These are phyloP conservation scores for Tichodroma muraria DNA, from an alignment of 2,113 vertebrate species.

Conservation along the genomic window DNA sequence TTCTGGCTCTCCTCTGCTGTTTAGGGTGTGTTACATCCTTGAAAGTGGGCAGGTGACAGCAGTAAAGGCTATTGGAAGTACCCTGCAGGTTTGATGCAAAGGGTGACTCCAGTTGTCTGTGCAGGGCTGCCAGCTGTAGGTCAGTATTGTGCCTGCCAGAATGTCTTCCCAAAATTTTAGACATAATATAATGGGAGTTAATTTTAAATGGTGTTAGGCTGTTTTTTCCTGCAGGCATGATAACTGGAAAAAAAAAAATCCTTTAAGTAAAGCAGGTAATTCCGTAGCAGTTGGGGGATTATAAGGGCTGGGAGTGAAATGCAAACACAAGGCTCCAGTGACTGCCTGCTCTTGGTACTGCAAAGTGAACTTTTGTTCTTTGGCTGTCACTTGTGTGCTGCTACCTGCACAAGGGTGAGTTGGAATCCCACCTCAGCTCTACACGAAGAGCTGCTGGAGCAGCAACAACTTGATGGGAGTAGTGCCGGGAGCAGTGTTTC, in stretches of 20 bases:
- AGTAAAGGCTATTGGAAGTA: not conserved
- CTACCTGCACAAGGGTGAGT: not conserved
- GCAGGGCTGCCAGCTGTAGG: not conserved
- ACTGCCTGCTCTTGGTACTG: not conserved
- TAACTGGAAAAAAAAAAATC: not conserved
- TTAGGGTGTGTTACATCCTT: fast-evolving
- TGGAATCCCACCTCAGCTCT: not conserved
- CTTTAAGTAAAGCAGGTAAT: not conserved
- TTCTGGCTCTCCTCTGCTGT: not conserved
- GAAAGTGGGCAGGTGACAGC: not conserved
- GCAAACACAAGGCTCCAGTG: fast-evolving
- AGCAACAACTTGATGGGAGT: not conserved
- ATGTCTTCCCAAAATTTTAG: not conserved
- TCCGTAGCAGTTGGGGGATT: not conserved
- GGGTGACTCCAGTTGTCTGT: not conserved
- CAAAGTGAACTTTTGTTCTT: not conserved
- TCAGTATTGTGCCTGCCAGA: not conserved
- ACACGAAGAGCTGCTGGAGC: not conserved
- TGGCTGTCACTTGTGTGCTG: not conserved
- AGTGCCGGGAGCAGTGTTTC: not conserved
- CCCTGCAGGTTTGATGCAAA: not conserved
- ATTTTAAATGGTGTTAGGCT: not conserved
- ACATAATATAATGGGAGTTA: not conserved
- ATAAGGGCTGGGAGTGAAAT: not conserved
- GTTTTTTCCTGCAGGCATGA: not conserved